These are phyloP conservation scores for Peribatodes rhomboidaria DNA, from an alignment of 2,888 invertebrate species.

Conservation along the genomic window DNA sequence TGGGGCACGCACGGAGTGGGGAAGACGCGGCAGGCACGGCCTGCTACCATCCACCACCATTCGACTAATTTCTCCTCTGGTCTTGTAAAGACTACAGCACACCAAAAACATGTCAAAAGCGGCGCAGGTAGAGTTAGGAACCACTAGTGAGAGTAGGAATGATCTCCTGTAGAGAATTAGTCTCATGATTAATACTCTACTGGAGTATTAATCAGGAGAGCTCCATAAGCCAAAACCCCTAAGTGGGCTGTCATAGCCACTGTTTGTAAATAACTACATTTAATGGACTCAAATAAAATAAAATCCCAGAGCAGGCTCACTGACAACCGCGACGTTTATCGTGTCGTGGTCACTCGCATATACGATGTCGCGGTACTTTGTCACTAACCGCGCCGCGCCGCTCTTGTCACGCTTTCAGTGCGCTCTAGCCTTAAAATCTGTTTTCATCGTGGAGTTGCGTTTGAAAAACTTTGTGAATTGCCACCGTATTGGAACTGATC, in stretches of 20 bases:
- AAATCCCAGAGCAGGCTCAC: no score
- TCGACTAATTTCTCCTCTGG: conserved; percentile 29
- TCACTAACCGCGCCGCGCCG: not conserved
- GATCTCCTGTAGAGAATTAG: no score
- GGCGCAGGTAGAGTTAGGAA: not conserved
- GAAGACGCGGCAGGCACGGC: conserved; percentile 38
- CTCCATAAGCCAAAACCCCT: no score
- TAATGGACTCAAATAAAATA: no score
- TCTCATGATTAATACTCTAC: no score
- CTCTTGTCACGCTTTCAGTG: not conserved
- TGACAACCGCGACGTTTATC: no score
- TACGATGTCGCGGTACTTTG: not conserved
- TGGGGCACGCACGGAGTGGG: conserved; percentile 41
- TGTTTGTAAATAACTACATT: no score
- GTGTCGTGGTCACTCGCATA: no score
- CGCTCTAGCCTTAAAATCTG: conserved; percentile 8
- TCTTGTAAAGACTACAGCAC: conserved; percentile 6
- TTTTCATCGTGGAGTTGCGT: conserved; percentile 20
- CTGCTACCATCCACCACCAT: conserved; percentile 29
- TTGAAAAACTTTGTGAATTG: conserved; percentile 24
- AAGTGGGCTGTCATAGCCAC: no score
- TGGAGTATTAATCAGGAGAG: no score
- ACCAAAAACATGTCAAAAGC: not conserved
- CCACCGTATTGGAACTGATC: conserved; percentile 27
- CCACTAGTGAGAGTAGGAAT: no score